Percentiles rank a stretch among this genome's conserved stretches.
phyloP scores from a whole-genome alignment of 2,888 invertebrate species.

The Boloria euphrosyne region DNA sequence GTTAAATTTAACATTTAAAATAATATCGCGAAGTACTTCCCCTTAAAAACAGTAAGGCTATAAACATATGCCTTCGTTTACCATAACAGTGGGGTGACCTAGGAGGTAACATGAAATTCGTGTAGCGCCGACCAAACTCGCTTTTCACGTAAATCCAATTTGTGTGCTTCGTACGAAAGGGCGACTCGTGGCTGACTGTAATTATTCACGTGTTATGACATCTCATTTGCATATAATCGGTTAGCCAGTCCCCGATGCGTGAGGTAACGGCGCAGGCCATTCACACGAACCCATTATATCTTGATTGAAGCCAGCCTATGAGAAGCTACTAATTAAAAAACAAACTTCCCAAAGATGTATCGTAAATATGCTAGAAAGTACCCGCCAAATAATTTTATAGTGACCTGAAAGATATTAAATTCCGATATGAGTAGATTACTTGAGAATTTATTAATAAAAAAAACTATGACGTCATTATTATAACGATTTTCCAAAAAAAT shows the following conservation, averaged over 20 bases:
- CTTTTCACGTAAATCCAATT: slow-evolving; percentile 80
- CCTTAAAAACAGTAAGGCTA: slow-evolving; percentile 11
- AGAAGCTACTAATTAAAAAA: slow-evolving; percentile 81
- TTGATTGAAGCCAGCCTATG: slow-evolving; percentile 77
- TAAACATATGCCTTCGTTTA: slow-evolving; percentile 10
- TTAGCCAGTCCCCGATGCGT: slow-evolving; percentile 72
- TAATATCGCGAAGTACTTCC: background rate
- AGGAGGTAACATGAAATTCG: slow-evolving; percentile 60
- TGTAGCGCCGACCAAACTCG: slow-evolving; percentile 66
- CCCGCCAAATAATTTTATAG: slow-evolving; percentile 67
- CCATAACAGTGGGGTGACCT: slow-evolving; percentile 25
- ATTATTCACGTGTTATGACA: slow-evolving; percentile 83
- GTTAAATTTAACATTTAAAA: too few species aligned
- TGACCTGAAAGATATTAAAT: slow-evolving; percentile 29
- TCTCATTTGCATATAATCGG: slow-evolving; percentile 82
- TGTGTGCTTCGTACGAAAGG: slow-evolving; percentile 75
- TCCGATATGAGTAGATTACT: slow-evolving; percentile 13
- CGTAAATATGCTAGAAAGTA: slow-evolving; percentile 69
- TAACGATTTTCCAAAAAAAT: too few species aligned
- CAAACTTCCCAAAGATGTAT: slow-evolving; percentile 72
- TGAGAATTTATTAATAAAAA: background rate
- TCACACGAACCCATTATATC: slow-evolving; percentile 77
- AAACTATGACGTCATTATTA: too few species aligned
- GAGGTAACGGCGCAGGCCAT: slow-evolving; percentile 78
- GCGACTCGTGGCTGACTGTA: slow-evolving; percentile 76